A percentile compares a stretch with the other conserved stretches of the same genome.
phyloP scores from a whole-genome alignment of 2,797 vertebrate species.

The Calcarius lapponicus region DNA sequence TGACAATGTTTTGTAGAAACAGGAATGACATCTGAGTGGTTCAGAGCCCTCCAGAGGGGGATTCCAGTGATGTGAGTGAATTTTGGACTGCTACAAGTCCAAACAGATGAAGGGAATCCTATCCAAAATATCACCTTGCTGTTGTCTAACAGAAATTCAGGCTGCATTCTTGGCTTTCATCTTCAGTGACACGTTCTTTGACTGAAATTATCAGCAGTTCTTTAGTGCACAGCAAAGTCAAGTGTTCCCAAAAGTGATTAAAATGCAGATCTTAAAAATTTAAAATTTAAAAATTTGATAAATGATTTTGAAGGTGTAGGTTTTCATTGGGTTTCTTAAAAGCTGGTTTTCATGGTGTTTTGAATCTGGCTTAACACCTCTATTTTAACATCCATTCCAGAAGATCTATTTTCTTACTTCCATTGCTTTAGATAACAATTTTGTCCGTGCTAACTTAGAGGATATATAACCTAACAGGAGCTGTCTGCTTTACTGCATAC shows the following conservation, averaged over 20 bases:
- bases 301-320: not conserved
- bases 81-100: not conserved
- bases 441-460: not conserved
- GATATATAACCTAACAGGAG: not conserved
- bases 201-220: not conserved
- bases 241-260: not conserved
- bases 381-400: not conserved
- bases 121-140: not conserved
- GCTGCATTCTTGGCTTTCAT: not conserved
- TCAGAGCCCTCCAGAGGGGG: not conserved
- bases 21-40: not conserved
- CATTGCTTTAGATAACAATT: not conserved
- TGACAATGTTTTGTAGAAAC: not conserved
- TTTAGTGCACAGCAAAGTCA: not conserved
- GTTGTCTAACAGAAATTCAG: not conserved
- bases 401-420: not conserved
- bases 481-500: not conserved
- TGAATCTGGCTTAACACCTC: not conserved
- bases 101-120: not conserved
- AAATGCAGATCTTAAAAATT: not conserved
- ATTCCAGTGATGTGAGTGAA: not conserved
- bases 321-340: not conserved
- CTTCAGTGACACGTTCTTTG: not conserved
- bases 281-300: not conserved
- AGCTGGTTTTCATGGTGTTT: slow-evolving; percentile 5